Conservation (phyloP, 2,797 vertebrate species). For the Toxotes lorentzi region DNA sequence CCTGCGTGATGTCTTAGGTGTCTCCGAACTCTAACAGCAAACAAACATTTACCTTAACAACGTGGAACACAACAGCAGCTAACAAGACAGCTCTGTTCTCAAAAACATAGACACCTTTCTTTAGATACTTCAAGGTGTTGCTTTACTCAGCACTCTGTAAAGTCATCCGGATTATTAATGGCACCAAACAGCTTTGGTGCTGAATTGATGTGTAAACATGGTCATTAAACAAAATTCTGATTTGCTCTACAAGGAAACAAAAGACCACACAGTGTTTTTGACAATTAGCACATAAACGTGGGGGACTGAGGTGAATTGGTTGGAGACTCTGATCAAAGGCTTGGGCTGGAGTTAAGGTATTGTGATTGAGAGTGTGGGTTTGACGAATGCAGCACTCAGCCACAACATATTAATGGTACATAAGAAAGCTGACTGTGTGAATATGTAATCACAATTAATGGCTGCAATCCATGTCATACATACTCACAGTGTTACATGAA, state of each 20-base stretch:
- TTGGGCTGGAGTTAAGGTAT: not conserved
- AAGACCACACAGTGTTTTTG: conserved; percentile 14
- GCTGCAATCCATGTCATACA: conserved; percentile 25
- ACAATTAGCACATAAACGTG: conserved; percentile 5
- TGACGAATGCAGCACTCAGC: conserved; percentile 48
- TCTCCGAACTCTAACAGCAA: conserved; percentile 11
- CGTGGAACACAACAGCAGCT: conserved; percentile 10
- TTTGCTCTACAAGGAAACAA: conserved; percentile 27
- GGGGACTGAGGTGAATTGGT: conserved; percentile 32
- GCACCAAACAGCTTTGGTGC: not conserved
- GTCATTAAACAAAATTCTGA: conserved; percentile 34
- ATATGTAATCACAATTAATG: conserved; percentile 56
- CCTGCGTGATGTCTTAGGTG: conserved; percentile 19
- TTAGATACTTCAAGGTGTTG: not conserved
- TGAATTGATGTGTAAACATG: conserved; percentile 15
- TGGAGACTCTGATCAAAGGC: conserved; percentile 40
- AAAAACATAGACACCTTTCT: not conserved
- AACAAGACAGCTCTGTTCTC: conserved; percentile 9
- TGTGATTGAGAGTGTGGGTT: conserved; percentile 33
- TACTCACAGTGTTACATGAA: conserved; percentile 40
- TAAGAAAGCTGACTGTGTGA: conserved; percentile 38
- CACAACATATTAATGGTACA: conserved; percentile 21
- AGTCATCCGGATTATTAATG: conserved; percentile 24
- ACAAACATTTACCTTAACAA: conserved; percentile 22
- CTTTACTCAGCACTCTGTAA: conserved; percentile 21